Conservation (phyloP, 1,140 invertebrate species). For the Chironomus striatipennis region DNA sequence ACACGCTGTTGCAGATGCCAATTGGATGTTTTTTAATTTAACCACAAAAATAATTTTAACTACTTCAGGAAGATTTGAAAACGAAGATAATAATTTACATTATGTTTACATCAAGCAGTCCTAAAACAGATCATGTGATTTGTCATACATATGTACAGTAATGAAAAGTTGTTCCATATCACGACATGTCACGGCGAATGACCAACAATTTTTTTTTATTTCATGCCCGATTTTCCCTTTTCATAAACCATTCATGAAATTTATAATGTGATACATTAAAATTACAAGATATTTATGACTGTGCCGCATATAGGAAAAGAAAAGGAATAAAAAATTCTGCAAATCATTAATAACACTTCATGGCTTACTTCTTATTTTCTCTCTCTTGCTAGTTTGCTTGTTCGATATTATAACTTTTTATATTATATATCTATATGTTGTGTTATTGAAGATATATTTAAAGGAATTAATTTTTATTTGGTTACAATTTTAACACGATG, state of each 20-base stretch:
- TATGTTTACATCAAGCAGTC: no score
- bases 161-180: no score
- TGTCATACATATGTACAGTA: no score
- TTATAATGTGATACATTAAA: slow-evolving; percentile 10
- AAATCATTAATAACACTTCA: slow-evolving; percentile 14
- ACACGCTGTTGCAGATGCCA: not conserved
- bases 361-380: not conserved
- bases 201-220: not conserved
- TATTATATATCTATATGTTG: not conserved
- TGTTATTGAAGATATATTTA: not conserved
- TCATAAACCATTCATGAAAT: not conserved
- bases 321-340: not conserved
- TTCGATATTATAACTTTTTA: not conserved
- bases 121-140: no score
- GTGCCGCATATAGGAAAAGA: slow-evolving; percentile 1
- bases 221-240: not conserved
- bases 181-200: no score
- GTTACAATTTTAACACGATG: slow-evolving; percentile 22
- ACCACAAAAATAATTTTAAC: no score
- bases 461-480: slow-evolving; percentile 15
- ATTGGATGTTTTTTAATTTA: no score
- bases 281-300: slow-evolving; percentile 14
- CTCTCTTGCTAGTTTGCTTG: not conserved
- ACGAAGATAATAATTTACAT: no score
- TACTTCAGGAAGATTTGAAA: no score